Conservation (phyloP, 2,113 vertebrate species). For the Sciurus niger region DNA sequence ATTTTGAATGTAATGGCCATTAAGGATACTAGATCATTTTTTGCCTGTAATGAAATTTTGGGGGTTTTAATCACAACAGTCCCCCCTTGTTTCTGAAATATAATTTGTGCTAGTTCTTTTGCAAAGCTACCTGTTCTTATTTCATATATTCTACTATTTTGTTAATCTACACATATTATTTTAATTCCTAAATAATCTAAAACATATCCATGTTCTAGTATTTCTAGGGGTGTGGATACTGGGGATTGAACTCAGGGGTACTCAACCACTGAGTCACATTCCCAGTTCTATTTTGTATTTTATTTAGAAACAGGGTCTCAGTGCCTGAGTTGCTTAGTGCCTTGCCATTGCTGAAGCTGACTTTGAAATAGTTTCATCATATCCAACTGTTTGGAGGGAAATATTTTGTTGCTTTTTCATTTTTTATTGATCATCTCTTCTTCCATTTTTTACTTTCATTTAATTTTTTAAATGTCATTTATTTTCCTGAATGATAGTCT, state of each 20-base stretch:
- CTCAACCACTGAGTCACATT: no score
- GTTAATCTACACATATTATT: background rate
- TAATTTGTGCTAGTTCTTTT: background rate
- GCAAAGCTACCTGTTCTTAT: slow-evolving; percentile 9
- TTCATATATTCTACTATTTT: background rate
- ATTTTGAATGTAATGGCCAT: background rate
- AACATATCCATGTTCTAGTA: background rate
- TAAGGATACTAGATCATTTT: background rate
- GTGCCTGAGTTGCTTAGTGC: no score
- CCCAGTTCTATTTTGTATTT: no score
- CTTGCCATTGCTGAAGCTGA: no score
- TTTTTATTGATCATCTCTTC: background rate
- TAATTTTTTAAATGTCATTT: background rate
- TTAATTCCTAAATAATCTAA: background rate
- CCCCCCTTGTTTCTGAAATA: background rate
- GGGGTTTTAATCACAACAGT: background rate
- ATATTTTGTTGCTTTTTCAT: background rate
- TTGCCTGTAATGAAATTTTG: background rate
- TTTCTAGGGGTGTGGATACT: no score
- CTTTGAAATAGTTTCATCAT: background rate
- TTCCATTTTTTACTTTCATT: background rate
- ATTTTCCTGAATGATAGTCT: background rate
- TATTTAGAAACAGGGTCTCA: no score
- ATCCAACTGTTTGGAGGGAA: background rate
- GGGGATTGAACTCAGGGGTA: no score